Percentiles rank a stretch among this genome's conserved stretches.
phyloP scores from a whole-genome alignment of 2,888 invertebrate species.

The Patella pellucida region DNA sequence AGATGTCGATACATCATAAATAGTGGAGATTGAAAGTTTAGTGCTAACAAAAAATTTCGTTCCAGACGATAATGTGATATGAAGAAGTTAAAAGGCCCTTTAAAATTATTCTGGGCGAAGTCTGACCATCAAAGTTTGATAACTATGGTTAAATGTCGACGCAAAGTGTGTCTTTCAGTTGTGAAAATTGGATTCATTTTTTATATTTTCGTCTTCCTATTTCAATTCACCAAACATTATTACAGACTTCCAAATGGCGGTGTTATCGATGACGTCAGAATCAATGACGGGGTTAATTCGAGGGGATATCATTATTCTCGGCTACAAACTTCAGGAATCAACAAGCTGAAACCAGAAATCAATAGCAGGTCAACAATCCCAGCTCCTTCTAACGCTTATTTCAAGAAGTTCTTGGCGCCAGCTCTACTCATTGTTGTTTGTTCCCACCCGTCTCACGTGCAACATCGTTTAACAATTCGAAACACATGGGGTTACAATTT shows the following conservation, averaged over 20 bases:
- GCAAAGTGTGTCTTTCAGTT: no score
- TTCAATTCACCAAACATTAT: not conserved
- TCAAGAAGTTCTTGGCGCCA: not conserved
- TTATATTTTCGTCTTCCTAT: not conserved
- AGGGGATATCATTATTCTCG: not conserved
- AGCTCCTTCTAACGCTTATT: not conserved
- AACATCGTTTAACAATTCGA: conserved; percentile 37
- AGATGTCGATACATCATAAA: no score
- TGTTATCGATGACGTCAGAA: not conserved
- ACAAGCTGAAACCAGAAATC: conserved; percentile 4
- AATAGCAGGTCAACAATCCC: conserved; percentile 6
- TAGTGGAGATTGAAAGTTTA: no score
- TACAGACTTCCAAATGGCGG: not conserved
- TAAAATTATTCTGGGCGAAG: no score
- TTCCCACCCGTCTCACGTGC: conserved; percentile 36
- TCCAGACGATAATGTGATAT: no score
- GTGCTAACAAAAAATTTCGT: no score
- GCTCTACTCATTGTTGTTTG: conserved; percentile 35
- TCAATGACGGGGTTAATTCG: not conserved
- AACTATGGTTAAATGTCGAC: no score
- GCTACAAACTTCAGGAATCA: not conserved
- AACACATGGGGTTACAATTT: conserved; percentile 34
- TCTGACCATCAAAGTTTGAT: no score
- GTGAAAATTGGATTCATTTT: not conserved
- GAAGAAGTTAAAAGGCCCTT: no score